These are phyloP conservation scores for Lordiphosa fenestrarum DNA, from an alignment of 2,888 invertebrate genomes.

Conservation along the genomic window DNA sequence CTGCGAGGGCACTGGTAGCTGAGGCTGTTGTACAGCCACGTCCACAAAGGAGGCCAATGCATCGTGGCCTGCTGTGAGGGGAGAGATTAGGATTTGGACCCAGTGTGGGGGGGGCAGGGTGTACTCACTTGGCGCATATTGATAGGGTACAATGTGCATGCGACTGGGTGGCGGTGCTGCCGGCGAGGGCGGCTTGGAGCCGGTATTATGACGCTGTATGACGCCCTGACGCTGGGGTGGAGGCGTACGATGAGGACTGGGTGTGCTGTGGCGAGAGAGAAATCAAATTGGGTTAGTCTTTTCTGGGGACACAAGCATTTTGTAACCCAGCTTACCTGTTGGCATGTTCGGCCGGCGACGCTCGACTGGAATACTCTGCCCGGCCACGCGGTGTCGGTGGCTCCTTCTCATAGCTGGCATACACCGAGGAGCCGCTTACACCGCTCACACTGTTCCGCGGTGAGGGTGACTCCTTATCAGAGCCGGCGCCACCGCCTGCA, in stretches of 20 bases:
- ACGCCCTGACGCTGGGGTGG: constrained; percentile 86
- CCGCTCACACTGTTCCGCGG: constrained; percentile 78
- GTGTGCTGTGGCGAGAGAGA: constrained; percentile 72
- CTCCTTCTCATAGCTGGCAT: constrained; percentile 69
- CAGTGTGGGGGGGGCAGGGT: not conserved
- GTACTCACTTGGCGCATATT: constrained; percentile 81
- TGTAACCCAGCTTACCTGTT: constrained; percentile 74
- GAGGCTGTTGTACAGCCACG: constrained; percentile 94
- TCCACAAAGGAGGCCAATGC: constrained; percentile 93
- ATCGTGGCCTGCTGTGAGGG: constrained; percentile 85
- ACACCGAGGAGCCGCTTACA: constrained; percentile 53
- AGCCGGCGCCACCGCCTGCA: constrained; percentile 53
- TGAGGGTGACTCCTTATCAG: constrained; percentile 80
- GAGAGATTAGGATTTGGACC: not conserved
- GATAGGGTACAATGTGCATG: constrained; percentile 80
- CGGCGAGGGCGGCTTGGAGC: constrained; percentile 81
- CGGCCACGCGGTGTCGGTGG: constrained; percentile 72
- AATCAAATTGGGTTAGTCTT: not conserved
- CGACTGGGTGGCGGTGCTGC: constrained; percentile 81
- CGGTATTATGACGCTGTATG: constrained; percentile 87
- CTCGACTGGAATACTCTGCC: constrained; percentile 80
- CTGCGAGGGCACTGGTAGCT: constrained; percentile 91
- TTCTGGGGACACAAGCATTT: no score
- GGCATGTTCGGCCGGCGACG: constrained; percentile 80
- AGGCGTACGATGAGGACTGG: constrained; percentile 81